Evolutionary conservation across 2,888 invertebrate genomes (phyloP).

Genomic region (Ashinkailepas kermadecensis): DNA sequence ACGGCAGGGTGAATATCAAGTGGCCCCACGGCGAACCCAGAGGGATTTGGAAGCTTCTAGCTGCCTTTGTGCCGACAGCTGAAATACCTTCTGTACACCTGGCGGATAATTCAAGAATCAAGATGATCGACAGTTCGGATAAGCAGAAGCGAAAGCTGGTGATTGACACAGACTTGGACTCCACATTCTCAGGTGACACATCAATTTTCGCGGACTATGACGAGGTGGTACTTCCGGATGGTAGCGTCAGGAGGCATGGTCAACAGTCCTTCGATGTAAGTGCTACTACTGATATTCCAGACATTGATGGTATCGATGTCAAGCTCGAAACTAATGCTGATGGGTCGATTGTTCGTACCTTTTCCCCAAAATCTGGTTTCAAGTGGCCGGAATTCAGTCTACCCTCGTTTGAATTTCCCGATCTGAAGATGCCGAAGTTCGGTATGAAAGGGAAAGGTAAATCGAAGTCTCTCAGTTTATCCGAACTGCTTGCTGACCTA

Average conservation of each 20-base stretch:
- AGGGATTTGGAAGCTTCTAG: background rate
- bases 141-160: background rate
- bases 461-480: background rate
- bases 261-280: background rate
- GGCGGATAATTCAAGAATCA: background rate
- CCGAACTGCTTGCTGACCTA: background rate
- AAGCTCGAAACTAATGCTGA: background rate
- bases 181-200: background rate
- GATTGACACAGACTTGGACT: slow-evolving; percentile 2
- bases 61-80: background rate
- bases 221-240: background rate
- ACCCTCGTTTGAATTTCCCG: background rate
- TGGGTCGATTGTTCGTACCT: background rate
- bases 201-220: background rate
- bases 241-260: background rate
- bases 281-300: background rate
- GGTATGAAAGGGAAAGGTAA: background rate
- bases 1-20: background rate
- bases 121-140: background rate
- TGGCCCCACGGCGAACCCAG: background rate
- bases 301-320: background rate
- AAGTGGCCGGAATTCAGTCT: background rate
- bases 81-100: background rate
- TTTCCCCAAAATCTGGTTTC: background rate
- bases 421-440: slow-evolving; percentile 6